Conservation (phyloP, 2,113 vertebrate genomes). For the Coryphaenoides rupestris region DNA sequence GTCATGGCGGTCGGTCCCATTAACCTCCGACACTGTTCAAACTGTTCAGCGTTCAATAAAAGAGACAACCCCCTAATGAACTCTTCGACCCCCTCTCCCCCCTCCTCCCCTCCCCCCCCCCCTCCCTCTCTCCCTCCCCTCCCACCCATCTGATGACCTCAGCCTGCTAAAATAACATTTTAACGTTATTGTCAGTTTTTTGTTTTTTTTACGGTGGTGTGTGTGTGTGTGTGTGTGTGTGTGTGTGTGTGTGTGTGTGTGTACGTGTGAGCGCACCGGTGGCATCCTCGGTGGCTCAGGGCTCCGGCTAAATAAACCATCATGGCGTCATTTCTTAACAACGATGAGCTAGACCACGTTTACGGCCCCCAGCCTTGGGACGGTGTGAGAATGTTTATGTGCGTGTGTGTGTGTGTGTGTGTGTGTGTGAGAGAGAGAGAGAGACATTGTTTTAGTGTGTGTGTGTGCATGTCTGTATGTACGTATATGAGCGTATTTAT, state of each 20-base stretch:
- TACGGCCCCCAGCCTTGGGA: slow-evolving; percentile 26
- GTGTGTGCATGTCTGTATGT: not conserved
- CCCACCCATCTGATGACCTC: too few relatives aligned
- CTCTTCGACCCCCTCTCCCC: too few relatives aligned
- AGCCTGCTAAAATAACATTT: not conserved
- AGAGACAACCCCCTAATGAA: not conserved
- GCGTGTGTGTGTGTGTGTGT: slow-evolving; percentile 6
- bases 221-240: slow-evolving; percentile 35
- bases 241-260: slow-evolving; percentile 25
- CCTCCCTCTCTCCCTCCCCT: too few relatives aligned
- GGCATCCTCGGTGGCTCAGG: slow-evolving; percentile 32
- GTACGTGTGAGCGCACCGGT: slow-evolving; percentile 27
- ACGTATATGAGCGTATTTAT: not conserved
- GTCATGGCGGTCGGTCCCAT: too few relatives aligned
- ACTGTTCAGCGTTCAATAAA: not conserved
- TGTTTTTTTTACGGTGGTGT: too few relatives aligned
- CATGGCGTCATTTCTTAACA: slow-evolving; percentile 50
- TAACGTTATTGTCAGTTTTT: not conserved
- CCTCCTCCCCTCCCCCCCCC: too few relatives aligned
- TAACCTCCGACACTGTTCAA: too few relatives aligned
- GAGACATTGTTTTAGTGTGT: not conserved
- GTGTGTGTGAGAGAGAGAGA: not conserved
- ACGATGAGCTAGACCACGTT: slow-evolving; percentile 33
- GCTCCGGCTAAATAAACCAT: slow-evolving; percentile 41
- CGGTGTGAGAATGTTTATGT: slow-evolving; percentile 9